Evolutionary conservation across 2,888 invertebrate species (phyloP), one percentile per base, ranked within the genome.

Genomic region (Drosophila niveifrons): DNA sequence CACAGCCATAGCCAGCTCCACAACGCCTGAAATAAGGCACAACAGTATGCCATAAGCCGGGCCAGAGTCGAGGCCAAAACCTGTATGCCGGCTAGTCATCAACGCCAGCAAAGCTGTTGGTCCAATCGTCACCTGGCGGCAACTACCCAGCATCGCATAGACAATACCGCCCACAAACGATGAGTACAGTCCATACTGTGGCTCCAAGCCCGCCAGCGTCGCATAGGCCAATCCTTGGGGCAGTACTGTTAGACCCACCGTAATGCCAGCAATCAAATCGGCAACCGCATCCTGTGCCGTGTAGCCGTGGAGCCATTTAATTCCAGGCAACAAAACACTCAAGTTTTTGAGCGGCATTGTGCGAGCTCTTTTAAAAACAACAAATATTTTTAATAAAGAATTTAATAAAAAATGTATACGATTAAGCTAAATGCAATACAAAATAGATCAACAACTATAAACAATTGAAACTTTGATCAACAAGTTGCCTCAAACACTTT

Each of bases 151-250:
- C 66, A 98, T 92, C 53, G 96, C 95, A 93, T 98, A 99, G 41
- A 98, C 94, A 91, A 98, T 96, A 34, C 98, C 98, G 1, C 98
- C 98, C 93, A 98, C 95, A 92, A 98, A 98, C 1, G 98, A 96
- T 0, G 98, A 98, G 93, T 98, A 98, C 53, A 99, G 94, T 2
- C 98, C 98, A 93, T 97, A 98, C 97, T 98, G 67, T 1, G 97
- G 97, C 90, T 96, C 95, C 57, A 98, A 93, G 48, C 97, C 97
- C 28, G 97, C 98, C 64, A 98, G 93, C 11, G 96, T 96, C 6
- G 98, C 97, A 91, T 98, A 98, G 0, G 98, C 98, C 78, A 98
- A 93, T 9, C 97, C 97, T 91, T 98, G 98, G 0, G 98, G 98
- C 93, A 98, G 96, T 47, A 85, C 88, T 15, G 88, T 98, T 23